Evolutionary conservation across 2,888 invertebrate species (phyloP), one percentile per base, ranked within the genome.

Genomic region (Anagyrus pseudococci): DNA sequence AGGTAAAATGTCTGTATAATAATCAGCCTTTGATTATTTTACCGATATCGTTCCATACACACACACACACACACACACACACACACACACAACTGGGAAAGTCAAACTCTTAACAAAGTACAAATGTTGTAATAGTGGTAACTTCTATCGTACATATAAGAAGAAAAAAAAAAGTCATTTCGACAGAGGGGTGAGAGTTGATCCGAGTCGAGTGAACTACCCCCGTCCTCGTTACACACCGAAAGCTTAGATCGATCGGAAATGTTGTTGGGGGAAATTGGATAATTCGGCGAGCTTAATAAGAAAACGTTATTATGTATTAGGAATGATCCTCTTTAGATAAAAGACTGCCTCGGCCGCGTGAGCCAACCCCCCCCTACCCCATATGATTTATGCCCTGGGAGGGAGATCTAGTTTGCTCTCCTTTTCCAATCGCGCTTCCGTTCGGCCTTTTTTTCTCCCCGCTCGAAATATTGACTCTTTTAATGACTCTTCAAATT

Each of bases 251-350:
- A 15, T 37, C 37, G 57, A 58, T 53, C 62, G 57, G 52, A 58
- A 57, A 54, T 20, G 10, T 17, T 2, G 8, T 4, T n/a, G 4
- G 29, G 61, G 54, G 53, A 62, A 58, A 68, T 66, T 60, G 60
- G 66, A 62, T 63, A 61, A 63, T 65, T 67, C 65, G 62, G 19
- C 54, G 43, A 33, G 53, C 59, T 69, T 68, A 67, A 69, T 70
- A 69, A 67, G 67, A 69, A 65, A 67, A 68, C 65, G 67, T 69
- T 69, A 69, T 70, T 70, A 69, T 63, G 65, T 67, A 70, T 69
- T 66, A 64, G 67, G 64, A 66, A 69, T 62, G 68, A 69, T 67
- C 64, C 70, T 64, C 58, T 68, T 67, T n/a, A n/a, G n/a, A n/a
- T n/a, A n/a, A n/a, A n/a, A n/a, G n/a, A n/a, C n/a, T n/a, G n/a